A percentile compares a stretch with the other conserved stretches of the same genome.
Conservation (phyloP, 2,113 vertebrate genomes). For the Oriolus oriolus region DNA sequence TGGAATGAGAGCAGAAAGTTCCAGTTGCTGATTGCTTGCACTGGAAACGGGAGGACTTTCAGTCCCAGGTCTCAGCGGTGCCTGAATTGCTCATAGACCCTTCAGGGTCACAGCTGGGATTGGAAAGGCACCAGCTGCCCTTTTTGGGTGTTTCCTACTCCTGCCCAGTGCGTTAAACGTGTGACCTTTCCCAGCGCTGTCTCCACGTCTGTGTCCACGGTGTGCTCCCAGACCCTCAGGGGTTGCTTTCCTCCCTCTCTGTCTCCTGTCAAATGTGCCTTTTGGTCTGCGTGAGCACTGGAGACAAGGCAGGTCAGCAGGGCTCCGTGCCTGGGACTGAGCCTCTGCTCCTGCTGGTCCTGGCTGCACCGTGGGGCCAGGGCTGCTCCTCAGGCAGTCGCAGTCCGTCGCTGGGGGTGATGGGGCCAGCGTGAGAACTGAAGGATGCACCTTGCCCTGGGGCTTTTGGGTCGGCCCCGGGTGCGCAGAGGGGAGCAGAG, state of each 20-base stretch:
- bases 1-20: not conserved
- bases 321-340: not conserved
- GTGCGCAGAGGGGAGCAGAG: not conserved
- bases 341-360: not conserved
- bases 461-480: not conserved
- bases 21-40: not conserved
- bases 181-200: not conserved
- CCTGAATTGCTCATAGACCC: not conserved
- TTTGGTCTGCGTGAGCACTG: fast-evolving
- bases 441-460: not conserved
- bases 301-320: not conserved
- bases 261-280: not conserved
- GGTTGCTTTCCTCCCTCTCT: not conserved
- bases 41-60: not conserved
- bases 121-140: not conserved
- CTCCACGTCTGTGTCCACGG: not conserved
- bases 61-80: not conserved
- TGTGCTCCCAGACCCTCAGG: not conserved
- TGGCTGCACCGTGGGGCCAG: not conserved
- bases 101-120: not conserved
- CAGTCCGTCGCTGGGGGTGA: fast-evolving
- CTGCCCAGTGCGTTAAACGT: not conserved
- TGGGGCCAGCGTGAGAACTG: fast-evolving
- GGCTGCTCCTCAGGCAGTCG: not conserved
- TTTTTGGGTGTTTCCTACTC: not conserved